Evolutionary conservation across 2,797 vertebrate species (phyloP), one percentile per base, ranked within the genome.

Genomic region (Galaxias olidus): DNA sequence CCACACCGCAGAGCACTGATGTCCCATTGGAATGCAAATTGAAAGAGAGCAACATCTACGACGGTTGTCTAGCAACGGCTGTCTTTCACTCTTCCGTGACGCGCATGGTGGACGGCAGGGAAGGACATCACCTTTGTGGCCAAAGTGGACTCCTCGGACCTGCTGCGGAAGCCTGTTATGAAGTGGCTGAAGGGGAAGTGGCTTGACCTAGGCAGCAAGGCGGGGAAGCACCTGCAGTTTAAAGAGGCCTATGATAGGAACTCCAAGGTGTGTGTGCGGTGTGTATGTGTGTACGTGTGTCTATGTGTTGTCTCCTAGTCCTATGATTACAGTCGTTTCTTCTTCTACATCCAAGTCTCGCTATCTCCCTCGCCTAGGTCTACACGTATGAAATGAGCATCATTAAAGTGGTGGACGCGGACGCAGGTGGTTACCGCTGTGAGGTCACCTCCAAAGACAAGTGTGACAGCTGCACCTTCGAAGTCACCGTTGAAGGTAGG

Each of bases 141-240:
- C 6, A 92, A 92, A 75, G 90, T 93, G 48, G 93, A 95, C 20
- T 92, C 93, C 47, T 83, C 86, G 9, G 90, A 20, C 61, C 87
- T 84, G 71, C 47, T 0, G 60, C 80, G 88, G 78, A 95, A 94
- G 72, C 95, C 96, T 0, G 1, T 1, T 13, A 68, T 95, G 80
- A 96, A 94, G 44, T 98, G 96, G 96, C 86, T 98, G 83, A 98
- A 98, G 81, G 96, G 96, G n/a, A 98, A 98, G 68, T 98, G 96
- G 96, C 69, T 94, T 44, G 95, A 96, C 78, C 81, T 98, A 70
- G 80, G 78, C 9, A 94, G 89, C 90, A 96, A 97, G 75, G 94
- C 94, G 0, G 95, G 95, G 0, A 90, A 93, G 57, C 93, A 95
- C 6, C 83, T 96, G 78, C 75, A 93, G 81, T 95, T 96, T 78